These are phyloP conservation scores for Trematomus bernacchii DNA, from an alignment of 2,797 vertebrate genomes.

Conservation along the genomic window DNA sequence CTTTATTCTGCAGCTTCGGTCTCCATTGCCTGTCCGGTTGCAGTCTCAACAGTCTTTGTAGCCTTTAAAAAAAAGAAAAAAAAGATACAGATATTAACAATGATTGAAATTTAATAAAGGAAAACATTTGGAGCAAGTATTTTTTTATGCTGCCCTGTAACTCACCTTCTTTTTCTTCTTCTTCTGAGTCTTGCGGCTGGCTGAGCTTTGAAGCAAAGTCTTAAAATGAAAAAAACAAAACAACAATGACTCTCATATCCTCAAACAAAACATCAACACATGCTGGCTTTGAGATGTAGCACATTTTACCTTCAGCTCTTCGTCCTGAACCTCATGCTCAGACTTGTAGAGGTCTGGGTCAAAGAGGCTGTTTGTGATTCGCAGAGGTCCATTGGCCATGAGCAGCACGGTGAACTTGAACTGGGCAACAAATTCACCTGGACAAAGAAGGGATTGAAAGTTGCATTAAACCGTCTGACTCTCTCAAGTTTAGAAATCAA, in stretches of 20 bases:
- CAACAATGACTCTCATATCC: slow-evolving; percentile 22
- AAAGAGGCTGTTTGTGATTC: slow-evolving; percentile 93
- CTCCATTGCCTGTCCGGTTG: slow-evolving; percentile 92
- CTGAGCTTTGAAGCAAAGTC: slow-evolving; percentile 97
- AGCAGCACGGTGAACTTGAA: slow-evolving; percentile 98
- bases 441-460: slow-evolving; percentile 25
- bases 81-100: background rate
- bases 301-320: slow-evolving; percentile 91
- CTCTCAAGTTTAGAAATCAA: background rate
- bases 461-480: background rate
- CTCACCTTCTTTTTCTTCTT: slow-evolving; percentile 99
- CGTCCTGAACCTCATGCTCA: slow-evolving; percentile 93
- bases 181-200: slow-evolving; percentile 97
- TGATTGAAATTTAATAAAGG: background rate
- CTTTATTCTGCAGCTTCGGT: slow-evolving; percentile 90
- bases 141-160: background rate
- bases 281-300: slow-evolving; percentile 23
- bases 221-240: slow-evolving; percentile 58
- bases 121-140: background rate
- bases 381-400: slow-evolving; percentile 96
- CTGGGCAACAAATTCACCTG: slow-evolving; percentile 96
- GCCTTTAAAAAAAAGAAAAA: slow-evolving; percentile 83
- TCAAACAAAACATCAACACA: slow-evolving; percentile 18
- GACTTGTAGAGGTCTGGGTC: slow-evolving; percentile 95
- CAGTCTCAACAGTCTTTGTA: slow-evolving; percentile 93